Evolutionary conservation across 2,888 invertebrate genomes (phyloP).

Genomic region (Athalia circularis): DNA sequence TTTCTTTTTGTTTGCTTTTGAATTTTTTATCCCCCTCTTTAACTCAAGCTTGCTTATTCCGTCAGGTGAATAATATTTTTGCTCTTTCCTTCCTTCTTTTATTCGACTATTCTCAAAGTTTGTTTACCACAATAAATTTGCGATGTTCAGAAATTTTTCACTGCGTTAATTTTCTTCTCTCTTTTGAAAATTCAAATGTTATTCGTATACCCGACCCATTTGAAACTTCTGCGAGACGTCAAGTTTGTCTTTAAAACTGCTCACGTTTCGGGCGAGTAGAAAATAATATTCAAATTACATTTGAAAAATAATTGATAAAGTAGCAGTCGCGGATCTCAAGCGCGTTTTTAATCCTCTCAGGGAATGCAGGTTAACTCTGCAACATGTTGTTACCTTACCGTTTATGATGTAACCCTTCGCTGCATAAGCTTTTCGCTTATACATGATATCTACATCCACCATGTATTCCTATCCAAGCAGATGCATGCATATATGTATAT

Average conservation of each 20-base stretch:
- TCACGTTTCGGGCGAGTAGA: slow-evolving; percentile 18
- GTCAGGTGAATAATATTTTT: background rate
- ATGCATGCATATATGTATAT: no score
- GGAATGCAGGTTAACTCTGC: slow-evolving; percentile 1
- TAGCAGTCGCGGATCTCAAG: slow-evolving; percentile 4
- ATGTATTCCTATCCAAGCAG: no score
- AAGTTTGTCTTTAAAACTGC: slow-evolving; percentile 32
- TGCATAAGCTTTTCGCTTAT: background rate
- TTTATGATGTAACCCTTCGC: background rate
- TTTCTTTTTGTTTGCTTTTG: background rate
- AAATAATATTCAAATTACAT: slow-evolving; percentile 19
- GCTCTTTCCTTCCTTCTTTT: background rate
- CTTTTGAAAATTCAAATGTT: slow-evolving; percentile 30
- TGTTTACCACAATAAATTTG: slow-evolving; percentile 15
- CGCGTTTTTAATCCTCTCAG: background rate
- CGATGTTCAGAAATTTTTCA: slow-evolving; percentile 22
- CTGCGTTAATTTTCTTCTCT: slow-evolving; percentile 17
- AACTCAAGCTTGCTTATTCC: background rate
- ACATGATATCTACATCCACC: no score
- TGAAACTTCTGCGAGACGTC: slow-evolving; percentile 12
- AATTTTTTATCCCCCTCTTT: background rate
- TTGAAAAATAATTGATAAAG: slow-evolving; percentile 31
- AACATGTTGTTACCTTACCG: background rate
- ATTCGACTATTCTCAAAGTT: background rate
- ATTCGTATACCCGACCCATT: slow-evolving; percentile 17